Conservation (phyloP, 1,140 invertebrate species). For the Ruditapes philippinarum region DNA sequence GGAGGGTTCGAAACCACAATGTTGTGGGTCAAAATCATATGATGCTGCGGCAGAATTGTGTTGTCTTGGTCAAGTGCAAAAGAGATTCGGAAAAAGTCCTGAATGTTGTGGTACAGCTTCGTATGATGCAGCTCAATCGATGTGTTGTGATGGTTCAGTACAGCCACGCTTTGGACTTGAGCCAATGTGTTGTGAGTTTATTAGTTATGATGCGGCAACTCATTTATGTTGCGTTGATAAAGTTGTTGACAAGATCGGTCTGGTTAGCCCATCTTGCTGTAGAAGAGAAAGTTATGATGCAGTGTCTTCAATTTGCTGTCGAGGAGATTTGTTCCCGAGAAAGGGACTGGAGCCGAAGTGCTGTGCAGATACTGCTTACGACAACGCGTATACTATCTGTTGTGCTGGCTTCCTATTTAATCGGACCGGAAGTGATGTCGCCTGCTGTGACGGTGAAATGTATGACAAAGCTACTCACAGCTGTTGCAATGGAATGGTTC, state of each 20-base stretch:
- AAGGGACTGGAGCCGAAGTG: conserved; percentile 44
- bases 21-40: conserved; percentile 55
- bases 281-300: conserved; percentile 54
- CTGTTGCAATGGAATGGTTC: conserved; percentile 60
- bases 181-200: conserved; percentile 56
- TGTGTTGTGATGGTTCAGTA: conserved; percentile 60
- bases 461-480: conserved; percentile 50
- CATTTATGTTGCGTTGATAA: conserved; percentile 52
- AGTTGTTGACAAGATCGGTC: background rate
- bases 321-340: conserved; percentile 27
- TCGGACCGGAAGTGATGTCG: conserved; percentile 22
- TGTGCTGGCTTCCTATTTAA: conserved; percentile 48
- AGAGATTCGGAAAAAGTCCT: conserved; percentile 36
- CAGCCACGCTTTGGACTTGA: conserved; percentile 51
- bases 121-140: conserved; percentile 38
- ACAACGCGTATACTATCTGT: conserved; percentile 20
- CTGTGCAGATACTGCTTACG: conserved; percentile 42
- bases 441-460: conserved; percentile 50
- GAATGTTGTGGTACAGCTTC: conserved; percentile 47
- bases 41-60: conserved; percentile 58
- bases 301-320: conserved; percentile 42
- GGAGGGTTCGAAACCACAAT: conserved; percentile 42
- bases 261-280: conserved; percentile 43
- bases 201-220: conserved; percentile 54
- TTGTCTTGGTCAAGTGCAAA: conserved; percentile 52